A percentile compares a stretch with the other conserved stretches of the same genome.
These are phyloP conservation scores for Aporophyla nigra DNA, from an alignment of 2,888 invertebrate genomes.

Conservation along the genomic window DNA sequence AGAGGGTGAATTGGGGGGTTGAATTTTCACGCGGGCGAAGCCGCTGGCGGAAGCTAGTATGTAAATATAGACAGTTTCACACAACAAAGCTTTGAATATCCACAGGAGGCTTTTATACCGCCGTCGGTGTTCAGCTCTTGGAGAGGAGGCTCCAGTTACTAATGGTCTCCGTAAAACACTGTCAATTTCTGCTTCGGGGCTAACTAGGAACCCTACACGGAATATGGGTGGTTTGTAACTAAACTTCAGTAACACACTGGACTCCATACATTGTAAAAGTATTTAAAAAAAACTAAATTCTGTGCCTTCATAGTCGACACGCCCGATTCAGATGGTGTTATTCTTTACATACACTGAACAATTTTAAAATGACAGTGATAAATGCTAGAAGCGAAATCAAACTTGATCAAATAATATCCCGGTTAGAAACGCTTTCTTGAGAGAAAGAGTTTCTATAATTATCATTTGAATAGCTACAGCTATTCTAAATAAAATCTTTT, in stretches of 20 bases:
- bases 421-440: too few species aligned
- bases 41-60: too few species aligned
- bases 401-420: neutral
- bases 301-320: too few species aligned
- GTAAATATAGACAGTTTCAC: neutral
- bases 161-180: conserved; percentile 12
- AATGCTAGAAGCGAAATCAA: neutral
- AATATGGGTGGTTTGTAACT: neutral
- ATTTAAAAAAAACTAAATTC: neutral
- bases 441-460: too few species aligned
- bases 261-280: neutral
- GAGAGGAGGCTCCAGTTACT: conserved; percentile 19
- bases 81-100: conserved; percentile 3
- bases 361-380: too few species aligned
- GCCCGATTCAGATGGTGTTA: too few species aligned
- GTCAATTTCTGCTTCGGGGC: neutral
- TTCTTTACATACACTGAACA: too few species aligned
- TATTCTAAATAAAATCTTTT: neutral
- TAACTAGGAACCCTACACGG: neutral
- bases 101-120: neutral
- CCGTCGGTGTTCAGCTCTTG: neutral
- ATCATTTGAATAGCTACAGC: too few species aligned
- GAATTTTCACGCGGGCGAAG: too few species aligned
- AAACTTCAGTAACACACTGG: neutral
- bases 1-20: too few species aligned